Evolutionary conservation across 2,797 vertebrate genomes (phyloP).

Genomic region (Otus scops): DNA sequence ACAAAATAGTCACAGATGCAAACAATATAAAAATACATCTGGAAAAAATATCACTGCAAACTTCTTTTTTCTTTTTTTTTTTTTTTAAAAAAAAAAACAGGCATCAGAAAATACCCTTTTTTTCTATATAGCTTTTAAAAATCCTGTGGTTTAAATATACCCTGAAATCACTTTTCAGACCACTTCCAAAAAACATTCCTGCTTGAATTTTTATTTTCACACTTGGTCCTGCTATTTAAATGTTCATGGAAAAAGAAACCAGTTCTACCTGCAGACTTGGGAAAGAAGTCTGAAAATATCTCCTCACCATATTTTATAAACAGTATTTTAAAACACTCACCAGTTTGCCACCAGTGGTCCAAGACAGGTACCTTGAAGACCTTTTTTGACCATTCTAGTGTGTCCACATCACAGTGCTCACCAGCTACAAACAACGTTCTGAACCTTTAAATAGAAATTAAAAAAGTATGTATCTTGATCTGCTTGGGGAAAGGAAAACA

Average conservation of each 20-base stretch:
- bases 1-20: neutral
- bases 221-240: neutral
- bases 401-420: conserved; percentile 92
- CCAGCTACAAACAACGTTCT: conserved; percentile 90
- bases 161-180: neutral
- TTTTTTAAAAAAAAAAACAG: neutral
- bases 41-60: neutral
- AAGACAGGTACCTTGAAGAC: conserved; percentile 90
- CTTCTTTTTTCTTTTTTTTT: too few species aligned
- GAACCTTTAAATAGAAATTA: conserved; percentile 77
- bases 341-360: conserved; percentile 99
- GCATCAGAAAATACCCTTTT: neutral
- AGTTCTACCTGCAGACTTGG: neutral
- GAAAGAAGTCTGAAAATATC: neutral
- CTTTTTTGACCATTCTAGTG: conserved; percentile 90
- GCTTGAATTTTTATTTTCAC: neutral
- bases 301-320: neutral
- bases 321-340: conserved; percentile 70
- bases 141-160: neutral
- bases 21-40: neutral
- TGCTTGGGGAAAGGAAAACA: neutral
- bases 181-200: neutral
- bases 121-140: neutral
- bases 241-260: neutral
- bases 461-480: neutral